Conservation (phyloP, 2,797 vertebrate genomes). For the Phoebastria nigripes region DNA sequence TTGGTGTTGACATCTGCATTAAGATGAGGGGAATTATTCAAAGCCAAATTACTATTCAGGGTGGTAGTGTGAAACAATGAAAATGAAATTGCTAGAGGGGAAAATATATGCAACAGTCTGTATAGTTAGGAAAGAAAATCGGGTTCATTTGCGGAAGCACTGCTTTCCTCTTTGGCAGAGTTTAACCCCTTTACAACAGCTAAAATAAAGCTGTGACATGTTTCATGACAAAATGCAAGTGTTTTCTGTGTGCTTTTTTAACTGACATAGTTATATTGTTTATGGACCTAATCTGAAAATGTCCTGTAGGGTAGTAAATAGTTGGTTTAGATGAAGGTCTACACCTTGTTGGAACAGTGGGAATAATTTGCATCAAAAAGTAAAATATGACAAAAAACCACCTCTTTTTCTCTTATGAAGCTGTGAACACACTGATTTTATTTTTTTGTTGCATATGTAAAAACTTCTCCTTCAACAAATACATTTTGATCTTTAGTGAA, state of each 20-base stretch:
- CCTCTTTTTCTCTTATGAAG: background rate
- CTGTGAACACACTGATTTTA: background rate
- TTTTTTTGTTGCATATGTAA: background rate
- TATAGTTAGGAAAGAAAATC: background rate
- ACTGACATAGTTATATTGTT: background rate
- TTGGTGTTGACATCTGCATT: slow-evolving; percentile 48
- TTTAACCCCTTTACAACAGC: background rate
- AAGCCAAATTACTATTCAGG: slow-evolving; percentile 48
- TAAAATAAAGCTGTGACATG: background rate
- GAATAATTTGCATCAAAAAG: background rate
- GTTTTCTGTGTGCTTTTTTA: background rate
- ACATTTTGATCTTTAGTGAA: background rate
- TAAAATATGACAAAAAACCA: background rate
- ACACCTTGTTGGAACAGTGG: background rate
- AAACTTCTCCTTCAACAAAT: background rate
- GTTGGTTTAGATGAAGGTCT: background rate
- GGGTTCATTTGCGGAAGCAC: background rate
- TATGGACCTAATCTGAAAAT: background rate
- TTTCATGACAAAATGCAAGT: background rate
- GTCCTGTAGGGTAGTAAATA: background rate
- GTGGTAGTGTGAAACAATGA: slow-evolving; percentile 29
- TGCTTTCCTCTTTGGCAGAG: background rate
- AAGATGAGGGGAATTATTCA: slow-evolving; percentile 46
- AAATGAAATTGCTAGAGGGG: slow-evolving; percentile 46
- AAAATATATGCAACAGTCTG: slow-evolving; percentile 54